A percentile compares a stretch with the other conserved stretches of the same genome.
These are phyloP conservation scores for Columba guinea DNA, from an alignment of 2,797 vertebrate genomes.

Conservation along the genomic window DNA sequence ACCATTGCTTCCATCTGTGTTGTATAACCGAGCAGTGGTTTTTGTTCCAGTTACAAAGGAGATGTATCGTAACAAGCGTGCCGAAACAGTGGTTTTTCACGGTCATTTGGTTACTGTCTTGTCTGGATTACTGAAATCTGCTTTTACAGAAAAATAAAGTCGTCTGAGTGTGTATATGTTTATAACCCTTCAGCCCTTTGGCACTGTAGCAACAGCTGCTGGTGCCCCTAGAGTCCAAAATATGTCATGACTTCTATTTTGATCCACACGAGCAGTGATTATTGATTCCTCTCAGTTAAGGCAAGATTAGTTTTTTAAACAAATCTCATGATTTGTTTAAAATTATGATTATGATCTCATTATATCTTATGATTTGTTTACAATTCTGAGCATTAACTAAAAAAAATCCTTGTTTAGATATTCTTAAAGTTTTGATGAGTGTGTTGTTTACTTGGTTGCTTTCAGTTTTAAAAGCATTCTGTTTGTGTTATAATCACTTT, in stretches of 20 bases:
- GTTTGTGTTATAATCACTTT: not conserved
- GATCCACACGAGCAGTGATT: not conserved
- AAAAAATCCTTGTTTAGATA: not conserved
- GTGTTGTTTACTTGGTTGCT: not conserved
- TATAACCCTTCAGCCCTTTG: constrained; percentile 12
- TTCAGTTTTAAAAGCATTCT: not conserved
- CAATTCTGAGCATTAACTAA: not conserved
- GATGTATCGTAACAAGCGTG: not conserved
- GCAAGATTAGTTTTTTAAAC: not conserved
- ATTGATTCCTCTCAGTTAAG: not conserved
- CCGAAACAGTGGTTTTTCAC: not conserved
- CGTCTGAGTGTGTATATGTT: constrained; percentile 2
- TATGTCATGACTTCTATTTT: constrained; percentile 39
- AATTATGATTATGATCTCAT: no score
- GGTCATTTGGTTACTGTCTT: not conserved
- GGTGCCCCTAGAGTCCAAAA: constrained; percentile 44
- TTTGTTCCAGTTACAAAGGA: not conserved
- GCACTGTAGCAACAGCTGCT: constrained; percentile 51
- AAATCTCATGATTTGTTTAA: not conserved
- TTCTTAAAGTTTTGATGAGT: not conserved
- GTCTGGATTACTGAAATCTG: not conserved
- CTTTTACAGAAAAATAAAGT: constrained; percentile 26
- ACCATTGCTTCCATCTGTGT: not conserved
- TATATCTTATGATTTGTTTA: not conserved
- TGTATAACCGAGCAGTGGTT: not conserved